These are phyloP conservation scores for Willowsia nigromaculata DNA, from an alignment of 2,888 invertebrate species.

Conservation along the genomic window DNA sequence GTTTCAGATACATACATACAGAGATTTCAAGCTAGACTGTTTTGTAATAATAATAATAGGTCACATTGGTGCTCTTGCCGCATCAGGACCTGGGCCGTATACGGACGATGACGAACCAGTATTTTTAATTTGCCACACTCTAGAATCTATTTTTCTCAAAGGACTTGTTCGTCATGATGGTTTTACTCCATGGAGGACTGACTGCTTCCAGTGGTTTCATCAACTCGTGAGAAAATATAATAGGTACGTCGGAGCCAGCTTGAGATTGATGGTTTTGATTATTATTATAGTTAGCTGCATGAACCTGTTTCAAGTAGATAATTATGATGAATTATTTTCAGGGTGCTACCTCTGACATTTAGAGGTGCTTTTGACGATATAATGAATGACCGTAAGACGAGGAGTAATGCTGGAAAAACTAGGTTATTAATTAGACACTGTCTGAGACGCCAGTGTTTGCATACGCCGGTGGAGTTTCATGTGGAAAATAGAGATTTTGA, in stretches of 20 bases:
- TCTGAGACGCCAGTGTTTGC: slow-evolving; percentile 82
- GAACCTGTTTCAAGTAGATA: neutral
- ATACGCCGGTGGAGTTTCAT: slow-evolving; percentile 82
- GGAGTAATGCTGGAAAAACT: slow-evolving; percentile 81
- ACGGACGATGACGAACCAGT: slow-evolving; percentile 82
- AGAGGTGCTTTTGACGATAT: slow-evolving; percentile 81
- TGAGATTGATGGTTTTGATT: too few species aligned
- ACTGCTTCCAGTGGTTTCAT: slow-evolving; percentile 83
- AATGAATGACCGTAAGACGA: slow-evolving; percentile 81
- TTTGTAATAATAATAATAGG: too few species aligned
- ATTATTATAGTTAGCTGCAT: neutral
- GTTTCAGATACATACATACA: too few species aligned
- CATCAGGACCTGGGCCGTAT: slow-evolving; percentile 80
- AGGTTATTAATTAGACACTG: slow-evolving; percentile 82
- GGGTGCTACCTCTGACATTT: slow-evolving; percentile 79
- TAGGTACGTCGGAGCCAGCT: too few species aligned
- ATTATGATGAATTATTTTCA: slow-evolving; percentile 13
- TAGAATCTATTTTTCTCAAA: slow-evolving; percentile 84
- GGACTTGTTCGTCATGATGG: slow-evolving; percentile 81
- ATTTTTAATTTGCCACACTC: slow-evolving; percentile 82
- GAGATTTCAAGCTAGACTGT: too few species aligned
- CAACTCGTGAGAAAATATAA: slow-evolving; percentile 81
- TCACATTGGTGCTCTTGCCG: slow-evolving; percentile 76
- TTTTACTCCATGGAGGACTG: slow-evolving; percentile 80
- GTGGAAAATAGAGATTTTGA: slow-evolving; percentile 80